Percentiles rank a stretch among this genome's conserved stretches.
These are phyloP conservation scores for Enteromius thamalakanensis DNA, from an alignment of 2,797 vertebrate species.

Conservation along the genomic window DNA sequence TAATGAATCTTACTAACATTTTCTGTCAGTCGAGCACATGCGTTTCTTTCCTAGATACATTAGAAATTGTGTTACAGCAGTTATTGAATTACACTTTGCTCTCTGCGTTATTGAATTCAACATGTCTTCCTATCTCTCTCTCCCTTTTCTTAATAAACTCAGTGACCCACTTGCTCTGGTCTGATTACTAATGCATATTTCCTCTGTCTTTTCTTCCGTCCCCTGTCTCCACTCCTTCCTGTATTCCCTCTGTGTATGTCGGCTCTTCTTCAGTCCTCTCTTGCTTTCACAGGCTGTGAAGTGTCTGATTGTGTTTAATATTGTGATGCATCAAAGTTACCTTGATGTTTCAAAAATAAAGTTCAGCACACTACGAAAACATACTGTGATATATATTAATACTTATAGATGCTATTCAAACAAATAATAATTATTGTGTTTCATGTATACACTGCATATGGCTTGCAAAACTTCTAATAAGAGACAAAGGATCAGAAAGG, in stretches of 20 bases:
- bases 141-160: constrained; percentile 16
- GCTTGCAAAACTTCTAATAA: not conserved
- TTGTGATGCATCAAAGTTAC: not conserved
- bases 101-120: constrained; percentile 29
- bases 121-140: constrained; percentile 5
- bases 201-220: constrained; percentile 23
- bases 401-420: not conserved
- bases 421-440: not conserved
- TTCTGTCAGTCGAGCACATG: constrained; percentile 19
- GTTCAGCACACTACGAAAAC: not conserved
- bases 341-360: not conserved
- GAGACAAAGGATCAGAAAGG: not conserved
- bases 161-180: constrained; percentile 38
- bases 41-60: not conserved
- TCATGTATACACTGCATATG: not conserved
- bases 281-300: not conserved
- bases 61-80: not conserved
- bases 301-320: not conserved
- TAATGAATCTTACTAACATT: constrained; percentile 40
- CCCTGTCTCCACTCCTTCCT: constrained; percentile 19
- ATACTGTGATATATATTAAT: not conserved
- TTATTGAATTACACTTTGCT: constrained; percentile 38
- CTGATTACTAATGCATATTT: constrained; percentile 45
- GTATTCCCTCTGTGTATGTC: constrained; percentile 8
- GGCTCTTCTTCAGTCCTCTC: not conserved